Evolutionary conservation across 2,113 vertebrate species (phyloP), one percentile per base, ranked within the genome.

Genomic region (Monopterus albus): DNA sequence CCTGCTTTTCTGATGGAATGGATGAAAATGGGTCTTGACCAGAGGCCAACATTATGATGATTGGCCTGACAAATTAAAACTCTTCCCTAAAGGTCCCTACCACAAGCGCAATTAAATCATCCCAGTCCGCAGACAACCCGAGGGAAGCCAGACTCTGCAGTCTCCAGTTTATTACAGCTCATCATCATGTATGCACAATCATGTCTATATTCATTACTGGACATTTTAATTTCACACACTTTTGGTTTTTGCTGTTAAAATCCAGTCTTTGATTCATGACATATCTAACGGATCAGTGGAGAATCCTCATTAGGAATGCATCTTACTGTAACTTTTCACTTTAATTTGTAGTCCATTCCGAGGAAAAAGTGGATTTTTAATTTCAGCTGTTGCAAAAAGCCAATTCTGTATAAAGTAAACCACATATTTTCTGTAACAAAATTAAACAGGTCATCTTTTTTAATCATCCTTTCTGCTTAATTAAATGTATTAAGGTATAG

Each of bases 191-290:
- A 64, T 31, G 74, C 47, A 5, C 26, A 6, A 60, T 70, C 76
- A 72, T 1, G 51, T 29, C 46, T 31, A 61, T 83, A 78, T 84
- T 85, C 66, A 62, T 70, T 58, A 57, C 20, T 47, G 63, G 71
- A 85, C 85, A 82, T 78, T 89, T 91, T 89, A 86, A 91, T 91
- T 92, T 92, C 88, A 88, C 88, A 87, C 79, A 55, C 82, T 84
- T 81, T 75, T 20, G 72, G 72, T 79, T 88, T 80, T 64, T 61
- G 45, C 36, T 53, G 72, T 72, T 70, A 23, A 84, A 79, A 66
- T 57, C 55, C 31, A n/a, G 46, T 40, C 74, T 78, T 61, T 84
- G 83, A 88, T 84, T 86, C 80, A 83, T 67, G 72, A 69, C 47
- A 74, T 63, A 80, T 66, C 42, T 2, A 35, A 77, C 1, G 77